Percentiles rank a stretch among this genome's conserved stretches.
Conservation (phyloP, 1,140 invertebrate genomes). For the Calephelis virginiensis region DNA sequence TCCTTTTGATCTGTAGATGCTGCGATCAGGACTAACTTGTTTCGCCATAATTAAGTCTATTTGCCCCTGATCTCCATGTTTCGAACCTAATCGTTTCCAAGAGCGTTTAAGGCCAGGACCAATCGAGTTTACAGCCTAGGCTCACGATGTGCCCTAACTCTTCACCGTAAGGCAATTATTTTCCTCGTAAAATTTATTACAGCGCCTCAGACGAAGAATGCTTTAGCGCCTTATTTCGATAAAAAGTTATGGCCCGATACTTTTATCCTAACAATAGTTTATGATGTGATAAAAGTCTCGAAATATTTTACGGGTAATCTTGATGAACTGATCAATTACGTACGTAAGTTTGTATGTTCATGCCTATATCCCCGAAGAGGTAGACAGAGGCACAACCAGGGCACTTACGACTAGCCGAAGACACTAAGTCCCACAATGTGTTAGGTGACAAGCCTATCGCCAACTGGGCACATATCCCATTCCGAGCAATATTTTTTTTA, state of each 20-base stretch:
- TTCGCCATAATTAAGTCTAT: conserved; percentile 9
- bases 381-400: no score
- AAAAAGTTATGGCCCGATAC: conserved; percentile 15
- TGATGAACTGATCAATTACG: conserved; percentile 7
- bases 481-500: no score
- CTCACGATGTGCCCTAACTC: conserved; percentile 35
- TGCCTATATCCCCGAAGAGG: no score
- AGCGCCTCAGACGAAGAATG: conserved; percentile 18
- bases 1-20: no score
- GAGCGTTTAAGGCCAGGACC: conserved; percentile 39
- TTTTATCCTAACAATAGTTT: conserved; percentile 13
- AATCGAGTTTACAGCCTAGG: conserved; percentile 49
- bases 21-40: not conserved
- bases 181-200: conserved; percentile 40
- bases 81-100: conserved; percentile 4
- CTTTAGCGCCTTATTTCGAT: conserved; percentile 29
- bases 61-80: conserved; percentile 2
- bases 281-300: conserved; percentile 15
- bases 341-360: no score
- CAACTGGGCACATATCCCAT: no score
- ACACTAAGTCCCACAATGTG: no score
- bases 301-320: conserved; percentile 3
- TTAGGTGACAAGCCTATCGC: no score
- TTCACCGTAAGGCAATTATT: conserved; percentile 26
- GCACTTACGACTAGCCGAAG: no score